Base-by-base conservation (phyloP, 2,797 vertebrate species). In the Garrulus glandarius region DNA sequence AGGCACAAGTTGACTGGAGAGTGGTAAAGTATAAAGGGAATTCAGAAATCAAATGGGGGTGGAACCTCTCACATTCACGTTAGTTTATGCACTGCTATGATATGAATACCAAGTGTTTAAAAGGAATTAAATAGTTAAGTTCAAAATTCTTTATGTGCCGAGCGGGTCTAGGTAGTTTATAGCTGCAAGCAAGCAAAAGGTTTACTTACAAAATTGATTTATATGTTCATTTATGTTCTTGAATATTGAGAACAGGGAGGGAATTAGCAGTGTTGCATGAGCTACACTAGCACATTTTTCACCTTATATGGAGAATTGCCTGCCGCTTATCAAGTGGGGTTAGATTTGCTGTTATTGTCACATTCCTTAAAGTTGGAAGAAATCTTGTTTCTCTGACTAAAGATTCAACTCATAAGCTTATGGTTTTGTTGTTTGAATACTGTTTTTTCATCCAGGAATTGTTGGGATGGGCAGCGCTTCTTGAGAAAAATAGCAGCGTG, bases 291-390 rank as follows among this genome's bases (percentile, higher is more conserved):
- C 92, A 96, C 96, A 97, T 98, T 98, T 98, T 97, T 98, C 97
- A 97, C 98, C 98, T 98, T 98, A 98, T 98, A 99, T 98, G 98
- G 98, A 97, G 93, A 95, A 83, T 93, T 94, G 96, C 96, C 97
- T 98, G 92, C 97, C 96, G 98, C 97, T 97, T 98, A 94, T 98
- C 96, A 97, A 92, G 95, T 93, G 74, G 76, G 97, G 92, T 97
- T 98, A 81, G 76, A 98, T 98, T 98, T 98, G 96, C 96, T 98
- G 96, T 98, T 98, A 93, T 97, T 99, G 98, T 98, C 98, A 95
- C 97, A 97, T 97, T 97, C 97, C 94, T 96, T 77, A 78, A 94
- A 97, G 89, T n/a, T 98, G 95, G 91, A 98, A 97, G 96, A 98
- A 96, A 97, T 95, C 72, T 60, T 18, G 5, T 94, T 95, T 85